Conservation (phyloP, 2,113 vertebrate species). For the Podilymbus podiceps region DNA sequence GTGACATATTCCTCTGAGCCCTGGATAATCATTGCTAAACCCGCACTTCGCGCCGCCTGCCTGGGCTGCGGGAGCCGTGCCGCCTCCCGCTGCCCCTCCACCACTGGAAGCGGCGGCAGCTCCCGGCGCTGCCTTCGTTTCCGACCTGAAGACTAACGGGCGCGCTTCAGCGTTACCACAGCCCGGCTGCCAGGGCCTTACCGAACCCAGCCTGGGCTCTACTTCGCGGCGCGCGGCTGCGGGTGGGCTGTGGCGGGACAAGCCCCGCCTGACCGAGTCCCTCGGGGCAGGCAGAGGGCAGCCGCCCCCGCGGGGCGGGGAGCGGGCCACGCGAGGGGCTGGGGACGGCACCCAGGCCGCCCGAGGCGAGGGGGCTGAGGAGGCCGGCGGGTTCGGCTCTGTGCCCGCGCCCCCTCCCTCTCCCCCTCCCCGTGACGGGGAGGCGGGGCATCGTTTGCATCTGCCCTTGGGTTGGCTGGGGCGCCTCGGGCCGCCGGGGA, state of each 20-base stretch:
- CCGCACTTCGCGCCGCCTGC: neutral
- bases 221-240: too few relatives aligned
- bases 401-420: too few relatives aligned
- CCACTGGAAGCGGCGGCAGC: neutral
- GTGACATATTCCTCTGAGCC: neutral
- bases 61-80: fast-evolving
- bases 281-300: too few relatives aligned
- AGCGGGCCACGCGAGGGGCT: too few relatives aligned
- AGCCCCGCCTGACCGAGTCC: too few relatives aligned
- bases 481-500: neutral
- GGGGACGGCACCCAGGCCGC: neutral
- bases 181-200: neutral
- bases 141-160: fast-evolving
- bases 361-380: too few relatives aligned
- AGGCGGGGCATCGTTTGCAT: neutral
- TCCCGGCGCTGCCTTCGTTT: too few relatives aligned
- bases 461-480: neutral
- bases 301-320: too few relatives aligned
- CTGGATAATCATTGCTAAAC: neutral
- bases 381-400: too few relatives aligned
- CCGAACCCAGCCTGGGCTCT: too few relatives aligned
- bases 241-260: too few relatives aligned
- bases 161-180: neutral
- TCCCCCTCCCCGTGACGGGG: neutral
- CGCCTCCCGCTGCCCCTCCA: too few relatives aligned